Base-by-base conservation (phyloP, 2,797 vertebrate genomes). In the Tachyglossus aculeatus region DNA sequence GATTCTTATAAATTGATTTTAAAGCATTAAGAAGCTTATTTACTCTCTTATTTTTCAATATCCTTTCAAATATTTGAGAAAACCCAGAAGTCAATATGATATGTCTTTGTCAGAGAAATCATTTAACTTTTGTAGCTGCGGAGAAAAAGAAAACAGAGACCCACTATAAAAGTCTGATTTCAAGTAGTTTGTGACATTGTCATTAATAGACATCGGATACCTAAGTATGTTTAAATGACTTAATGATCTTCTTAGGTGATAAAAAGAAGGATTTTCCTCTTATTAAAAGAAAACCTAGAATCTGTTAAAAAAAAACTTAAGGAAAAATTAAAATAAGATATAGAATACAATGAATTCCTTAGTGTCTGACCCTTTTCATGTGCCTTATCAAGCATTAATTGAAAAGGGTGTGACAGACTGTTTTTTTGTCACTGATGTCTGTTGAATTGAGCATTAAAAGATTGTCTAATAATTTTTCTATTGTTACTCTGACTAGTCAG, bases 41-140 rank as follows among this genome's bases (percentile, higher is more conserved):
- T 59, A 67, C 1, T 52, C 75, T 43, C 57, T 77, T 83, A 67
- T 63, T 86, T 84, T 86, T 81, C 36, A 67, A 47, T 21, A 71
- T 19, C 40, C 18, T 74, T 50, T 79, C 16, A 61, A n/a, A 14
- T 81, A 84, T 67, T 51, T 16, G 51, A 22, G 9, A 38, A 52
- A 86, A 81, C 5, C 41, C 31, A 67, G 11, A 71, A 78, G 31
- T 52, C 60, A 82, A 54, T 77, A 77, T 57, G n/a, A 83, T 77
- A 57, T 77, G 52, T 50, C 8, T 83, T 57, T 70, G 13, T 75
- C 21, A 64, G 16, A 38, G 38, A 78, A 79, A 74, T 56, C 1
- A 71, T 77, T 86, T 87, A 5, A 50, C 37, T 76, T 68, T 71
- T 40, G 61, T 69, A 13, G 8, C 36, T 80, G 19, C 21, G 68